A percentile compares a stretch with the other conserved stretches of the same genome.
These are phyloP conservation scores for Molothrus ater DNA, from an alignment of 2,797 vertebrate genomes.

Conservation along the genomic window DNA sequence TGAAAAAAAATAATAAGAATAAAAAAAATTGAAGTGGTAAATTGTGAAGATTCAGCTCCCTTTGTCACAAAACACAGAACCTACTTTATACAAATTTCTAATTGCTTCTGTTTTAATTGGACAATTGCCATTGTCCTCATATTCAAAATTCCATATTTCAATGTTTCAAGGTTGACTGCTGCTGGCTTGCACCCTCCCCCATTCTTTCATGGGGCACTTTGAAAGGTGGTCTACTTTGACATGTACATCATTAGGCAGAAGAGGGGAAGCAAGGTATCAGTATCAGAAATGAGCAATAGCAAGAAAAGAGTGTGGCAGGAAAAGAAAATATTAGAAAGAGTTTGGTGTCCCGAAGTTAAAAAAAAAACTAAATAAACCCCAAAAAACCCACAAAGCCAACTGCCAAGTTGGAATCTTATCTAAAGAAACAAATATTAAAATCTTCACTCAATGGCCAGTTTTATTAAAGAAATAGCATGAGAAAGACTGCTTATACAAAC, in stretches of 20 bases:
- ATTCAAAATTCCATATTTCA: conserved; percentile 4
- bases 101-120: conserved; percentile 55
- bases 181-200: conserved; percentile 39
- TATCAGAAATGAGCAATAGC: conserved; percentile 57
- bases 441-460: neutral
- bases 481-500: neutral
- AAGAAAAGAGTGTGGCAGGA: conserved; percentile 42
- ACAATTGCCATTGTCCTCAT: conserved; percentile 46
- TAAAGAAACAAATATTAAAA: neutral
- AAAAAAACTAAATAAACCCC: neutral
- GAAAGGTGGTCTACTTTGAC: conserved; percentile 71
- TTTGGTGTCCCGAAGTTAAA: conserved; percentile 26
- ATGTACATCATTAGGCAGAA: conserved; percentile 58
- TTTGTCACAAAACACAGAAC: conserved; percentile 14
- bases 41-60: neutral
- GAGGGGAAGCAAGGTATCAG: conserved; percentile 57
- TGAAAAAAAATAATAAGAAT: neutral
- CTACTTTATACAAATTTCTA: conserved; percentile 2
- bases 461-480: conserved; percentile 15
- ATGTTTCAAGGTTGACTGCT: conserved; percentile 58
- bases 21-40: neutral
- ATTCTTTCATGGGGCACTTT: conserved; percentile 57
- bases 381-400: neutral
- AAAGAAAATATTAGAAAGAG: conserved; percentile 59
- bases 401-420: neutral